Percentiles rank a stretch among this genome's conserved stretches.
phyloP scores from a whole-genome alignment of 1,140 invertebrate genomes.

The Euwallacea fornicatus region DNA sequence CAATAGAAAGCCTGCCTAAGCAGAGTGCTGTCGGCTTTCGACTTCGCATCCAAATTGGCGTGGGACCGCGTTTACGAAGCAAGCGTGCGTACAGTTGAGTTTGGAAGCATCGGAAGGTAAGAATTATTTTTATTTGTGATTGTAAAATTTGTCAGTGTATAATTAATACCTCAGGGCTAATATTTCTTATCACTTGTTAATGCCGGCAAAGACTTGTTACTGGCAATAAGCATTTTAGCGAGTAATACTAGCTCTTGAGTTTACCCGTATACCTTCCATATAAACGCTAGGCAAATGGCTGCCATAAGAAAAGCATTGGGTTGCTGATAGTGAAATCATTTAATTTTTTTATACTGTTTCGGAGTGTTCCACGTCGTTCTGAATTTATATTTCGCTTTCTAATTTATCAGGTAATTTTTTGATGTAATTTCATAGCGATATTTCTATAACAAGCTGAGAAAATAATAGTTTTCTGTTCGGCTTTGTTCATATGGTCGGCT shows the following conservation, averaged over 20 bases:
- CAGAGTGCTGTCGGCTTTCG: conserved; percentile 55
- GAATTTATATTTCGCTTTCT: conserved; percentile 3
- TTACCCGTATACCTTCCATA: conserved; percentile 45
- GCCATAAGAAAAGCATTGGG: conserved; percentile 54
- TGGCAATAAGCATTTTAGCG: conserved; percentile 38
- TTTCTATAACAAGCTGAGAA: conserved; percentile 25
- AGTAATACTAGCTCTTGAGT: conserved; percentile 46
- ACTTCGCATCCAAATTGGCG: conserved; percentile 61
- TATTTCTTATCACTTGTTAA: conserved; percentile 40
- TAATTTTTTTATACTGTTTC: conserved; percentile 39
- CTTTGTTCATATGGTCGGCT: conserved; percentile 53
- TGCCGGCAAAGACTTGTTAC: conserved; percentile 23
- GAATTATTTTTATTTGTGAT: conserved; percentile 59
- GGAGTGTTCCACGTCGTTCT: conserved; percentile 5
- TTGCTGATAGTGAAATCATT: conserved; percentile 17
- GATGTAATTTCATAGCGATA: conserved; percentile 32
- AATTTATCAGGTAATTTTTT: conserved; percentile 44
- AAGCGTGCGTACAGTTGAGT: conserved; percentile 60
- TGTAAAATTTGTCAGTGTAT: conserved; percentile 57
- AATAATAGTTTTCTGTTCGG: conserved; percentile 37
- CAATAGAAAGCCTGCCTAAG: conserved; percentile 48
- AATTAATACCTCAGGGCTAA: conserved; percentile 44
- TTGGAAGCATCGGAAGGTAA: conserved; percentile 61
- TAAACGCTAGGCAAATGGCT: conserved; percentile 53
- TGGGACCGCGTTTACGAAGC: conserved; percentile 63